Base-by-base conservation (phyloP, 2,888 invertebrate genomes). In the Metallyticus violacea region DNA sequence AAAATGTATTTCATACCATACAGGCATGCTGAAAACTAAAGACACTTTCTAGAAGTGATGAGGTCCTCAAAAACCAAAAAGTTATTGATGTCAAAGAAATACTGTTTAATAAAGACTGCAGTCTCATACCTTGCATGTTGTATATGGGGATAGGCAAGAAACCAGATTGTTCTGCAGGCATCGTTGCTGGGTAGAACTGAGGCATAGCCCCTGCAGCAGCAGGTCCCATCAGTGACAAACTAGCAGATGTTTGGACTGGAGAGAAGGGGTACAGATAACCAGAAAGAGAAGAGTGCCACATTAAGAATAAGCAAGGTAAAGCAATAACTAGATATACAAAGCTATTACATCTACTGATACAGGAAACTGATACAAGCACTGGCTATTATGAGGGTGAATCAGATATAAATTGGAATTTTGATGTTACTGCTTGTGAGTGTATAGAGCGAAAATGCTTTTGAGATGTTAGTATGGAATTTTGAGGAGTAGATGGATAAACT, bases 101-200 rank as follows among this genome's bases (percentile, higher is more conserved):
- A n/a, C n/a, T n/a, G n/a, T n/a, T n/a, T 15, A 62, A 40, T 40
- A 40, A 62, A 62, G 40, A 62, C 26, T 80, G 26, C 1, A n/a
- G 81, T 79, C 79, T 78, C 88, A 88, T 89, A 2, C 95, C 94
- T 88, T 96, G 94, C 91, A 97, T 94, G 83, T 95, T 96, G 89
- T 94, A 95, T 88, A 95, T 93, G 9, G 40, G 95, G 40, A 90
- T 89, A 26, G 90, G 89, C 87, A 90, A 88, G 85, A 89, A 89
- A 76, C 9, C 91, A 1, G 94, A 94, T 90, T 95, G 95, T 30
- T 80, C 84, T 26, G 83, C 88, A 26, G 82, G 79, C 81, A 78
- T 77, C 25, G 86, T 76, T 9, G 85, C 30, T 27, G 82, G 83
- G 85, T 79, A 87, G 85, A 84, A 87, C 78, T 87, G 87, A 78